These are phyloP conservation scores for Erannis defoliaria DNA, from an alignment of 2,888 invertebrate genomes.

Conservation along the genomic window DNA sequence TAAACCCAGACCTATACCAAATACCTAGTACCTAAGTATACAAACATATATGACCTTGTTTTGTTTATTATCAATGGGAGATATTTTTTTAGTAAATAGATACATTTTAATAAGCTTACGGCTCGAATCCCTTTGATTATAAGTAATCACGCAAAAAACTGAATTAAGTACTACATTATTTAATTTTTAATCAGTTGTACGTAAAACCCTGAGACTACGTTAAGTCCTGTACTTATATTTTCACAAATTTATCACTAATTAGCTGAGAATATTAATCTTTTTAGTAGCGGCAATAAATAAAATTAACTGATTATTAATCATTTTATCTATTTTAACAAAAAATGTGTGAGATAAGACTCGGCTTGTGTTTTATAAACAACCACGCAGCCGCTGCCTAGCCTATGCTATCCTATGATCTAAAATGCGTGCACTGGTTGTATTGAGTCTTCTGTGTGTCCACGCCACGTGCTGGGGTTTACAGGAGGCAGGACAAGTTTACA, in stretches of 20 bases:
- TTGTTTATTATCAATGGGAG: neutral
- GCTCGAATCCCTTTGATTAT: neutral
- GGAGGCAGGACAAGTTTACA: conserved; percentile 26
- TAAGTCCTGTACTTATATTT: conserved; percentile 27
- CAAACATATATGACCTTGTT: conserved; percentile 1
- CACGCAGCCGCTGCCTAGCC: conserved; percentile 15
- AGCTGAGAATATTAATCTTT: conserved; percentile 48
- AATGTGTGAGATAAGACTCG: conserved; percentile 40
- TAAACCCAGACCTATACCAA: neutral
- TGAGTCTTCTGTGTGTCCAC: conserved; percentile 49
- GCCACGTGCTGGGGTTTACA: conserved; percentile 42
- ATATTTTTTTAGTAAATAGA: neutral
- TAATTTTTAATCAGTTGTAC: conserved; percentile 30
- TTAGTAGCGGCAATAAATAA: conserved; percentile 53
- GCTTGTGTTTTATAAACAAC: conserved; percentile 45
- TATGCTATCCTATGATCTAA: no score
- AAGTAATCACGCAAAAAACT: conserved; percentile 22
- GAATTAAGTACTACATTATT: conserved; percentile 21
- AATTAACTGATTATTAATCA: conserved; percentile 47
- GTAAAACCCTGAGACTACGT: conserved; percentile 16
- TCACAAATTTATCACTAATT: conserved; percentile 45
- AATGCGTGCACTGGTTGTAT: conserved; percentile 55
- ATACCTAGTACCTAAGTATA: neutral
- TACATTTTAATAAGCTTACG: neutral
- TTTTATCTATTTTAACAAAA: conserved; percentile 39